Evolutionary conservation across 1,140 invertebrate genomes (phyloP), one percentile per base, ranked within the genome.

Genomic region (Copidosoma floridanum): DNA sequence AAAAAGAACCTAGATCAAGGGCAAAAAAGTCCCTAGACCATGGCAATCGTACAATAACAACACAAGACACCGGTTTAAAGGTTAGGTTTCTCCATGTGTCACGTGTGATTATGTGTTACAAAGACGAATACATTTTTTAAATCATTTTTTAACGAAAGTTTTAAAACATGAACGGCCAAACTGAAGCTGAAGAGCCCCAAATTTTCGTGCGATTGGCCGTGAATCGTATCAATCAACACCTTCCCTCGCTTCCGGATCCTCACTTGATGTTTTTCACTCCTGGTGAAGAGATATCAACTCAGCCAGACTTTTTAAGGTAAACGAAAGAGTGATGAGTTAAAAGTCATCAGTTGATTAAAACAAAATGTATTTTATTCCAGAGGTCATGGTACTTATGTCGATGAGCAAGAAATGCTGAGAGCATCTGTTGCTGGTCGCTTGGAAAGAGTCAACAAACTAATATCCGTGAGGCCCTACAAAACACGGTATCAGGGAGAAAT

Each of bases 351-450:
- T 16, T 51, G 41, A 16, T 41, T 46, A 32, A 57, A 57, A 37
- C 44, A 58, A 41, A 58, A 20, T 41, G 57, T 55, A 56, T 69
- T 68, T 76, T 47, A 52, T 72, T 76, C 68, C 76, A 96, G 96
- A 73, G 97, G 97, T 7, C 97, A 99, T 85, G 97, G 97, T 40
- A 99, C 97, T 1, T 98, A 95, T 70, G 84, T 89, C 41, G 81
- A 85, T 52, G 88, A 90, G 66, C 86, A 92, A 57, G 90, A 90
- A 41, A 84, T 83, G 37, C 81, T 99, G 2, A 87, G 92, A 76
- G 88, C 97, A 4, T 97, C 95, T 3, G 93, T 99, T 1, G 94
- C 95, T 63, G 97, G 97, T 7, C 85, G 93, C 38, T 88, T 97
- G 67, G 89, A 97, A 72, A 88, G 92, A 82, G 94, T 99, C 1